A percentile compares a stretch with the other conserved stretches of the same genome.
These are phyloP conservation scores for Orchesellides sinensis DNA, from an alignment of 2,888 invertebrate genomes.

Conservation along the genomic window DNA sequence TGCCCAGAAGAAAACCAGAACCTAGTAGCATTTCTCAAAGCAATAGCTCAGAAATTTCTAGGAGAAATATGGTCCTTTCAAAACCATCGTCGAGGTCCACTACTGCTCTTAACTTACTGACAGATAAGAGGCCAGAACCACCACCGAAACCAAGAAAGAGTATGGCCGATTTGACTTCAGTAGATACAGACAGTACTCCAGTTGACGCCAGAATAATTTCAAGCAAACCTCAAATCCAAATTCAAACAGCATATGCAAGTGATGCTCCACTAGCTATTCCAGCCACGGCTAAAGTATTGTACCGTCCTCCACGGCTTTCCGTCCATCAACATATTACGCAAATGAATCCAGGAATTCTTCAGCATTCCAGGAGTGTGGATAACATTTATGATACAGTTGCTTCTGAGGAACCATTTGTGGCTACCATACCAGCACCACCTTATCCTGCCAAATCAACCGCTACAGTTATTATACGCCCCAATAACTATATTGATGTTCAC, in stretches of 20 bases:
- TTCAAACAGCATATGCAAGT: slow-evolving; percentile 86
- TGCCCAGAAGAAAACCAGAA: slow-evolving; percentile 67
- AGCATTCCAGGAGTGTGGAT: slow-evolving; percentile 73
- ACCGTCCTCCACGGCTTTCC: slow-evolving; percentile 51
- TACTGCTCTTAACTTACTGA: slow-evolving; percentile 70
- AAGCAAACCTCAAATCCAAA: slow-evolving; percentile 86
- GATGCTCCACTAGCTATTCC: slow-evolving; percentile 80
- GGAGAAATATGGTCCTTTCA: slow-evolving; percentile 45
- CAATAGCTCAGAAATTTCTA: background rate
- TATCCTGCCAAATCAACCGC: slow-evolving; percentile 64
- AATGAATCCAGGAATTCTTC: slow-evolving; percentile 58
- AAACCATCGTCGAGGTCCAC: slow-evolving; percentile 72
- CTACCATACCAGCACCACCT: slow-evolving; percentile 69
- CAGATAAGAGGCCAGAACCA: slow-evolving; percentile 69
- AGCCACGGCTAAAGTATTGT: slow-evolving; percentile 71
- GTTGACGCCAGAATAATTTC: slow-evolving; percentile 87
- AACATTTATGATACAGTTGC: slow-evolving; percentile 75
- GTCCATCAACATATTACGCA: slow-evolving; percentile 53
- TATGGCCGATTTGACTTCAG: slow-evolving; percentile 55
- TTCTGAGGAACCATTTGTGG: slow-evolving; percentile 66
- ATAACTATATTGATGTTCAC: slow-evolving; percentile 82
- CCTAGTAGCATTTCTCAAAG: slow-evolving; percentile 3
- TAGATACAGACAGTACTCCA: slow-evolving; percentile 79
- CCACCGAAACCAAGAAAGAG: slow-evolving; percentile 73
- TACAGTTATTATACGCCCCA: slow-evolving; percentile 78